These are phyloP conservation scores for Spizaetus ornatus DNA, from an alignment of 2,113 vertebrate genomes.

Conservation along the genomic window DNA sequence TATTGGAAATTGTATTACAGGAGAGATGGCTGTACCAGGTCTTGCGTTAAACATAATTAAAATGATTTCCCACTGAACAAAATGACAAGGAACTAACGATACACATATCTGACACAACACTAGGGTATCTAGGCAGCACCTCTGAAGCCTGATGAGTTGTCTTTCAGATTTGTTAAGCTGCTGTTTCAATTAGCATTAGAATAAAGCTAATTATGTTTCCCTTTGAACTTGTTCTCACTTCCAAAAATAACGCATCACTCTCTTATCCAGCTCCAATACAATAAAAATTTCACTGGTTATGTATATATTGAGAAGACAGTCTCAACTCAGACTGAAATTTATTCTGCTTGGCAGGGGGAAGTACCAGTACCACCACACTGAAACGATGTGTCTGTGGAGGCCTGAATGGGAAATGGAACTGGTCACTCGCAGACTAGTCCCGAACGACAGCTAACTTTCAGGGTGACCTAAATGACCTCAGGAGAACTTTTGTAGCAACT, in stretches of 20 bases:
- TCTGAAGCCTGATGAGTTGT: neutral
- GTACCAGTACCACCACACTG: neutral
- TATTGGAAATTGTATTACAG: neutral
- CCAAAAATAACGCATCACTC: neutral
- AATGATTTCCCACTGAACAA: neutral
- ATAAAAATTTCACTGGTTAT: neutral
- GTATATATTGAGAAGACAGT: neutral
- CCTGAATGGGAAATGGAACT: neutral
- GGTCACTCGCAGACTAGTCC: neutral
- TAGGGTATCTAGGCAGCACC: neutral
- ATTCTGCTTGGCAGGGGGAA: neutral
- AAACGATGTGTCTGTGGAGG: neutral
- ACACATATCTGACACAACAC: fast-evolving
- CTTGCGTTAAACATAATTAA: neutral
- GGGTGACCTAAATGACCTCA: neutral
- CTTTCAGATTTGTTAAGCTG: neutral
- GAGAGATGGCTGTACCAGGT: neutral
- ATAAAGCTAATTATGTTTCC: neutral
- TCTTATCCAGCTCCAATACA: neutral
- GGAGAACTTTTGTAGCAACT: neutral
- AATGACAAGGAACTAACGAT: neutral
- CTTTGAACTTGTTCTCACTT: neutral
- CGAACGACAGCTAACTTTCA: neutral
- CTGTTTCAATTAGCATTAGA: neutral
- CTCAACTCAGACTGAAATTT: neutral